A percentile compares a stretch with the other conserved stretches of the same genome.
Evolutionary conservation across 2,888 invertebrate species (phyloP).

Genomic region (Watsonalla binaria): DNA sequence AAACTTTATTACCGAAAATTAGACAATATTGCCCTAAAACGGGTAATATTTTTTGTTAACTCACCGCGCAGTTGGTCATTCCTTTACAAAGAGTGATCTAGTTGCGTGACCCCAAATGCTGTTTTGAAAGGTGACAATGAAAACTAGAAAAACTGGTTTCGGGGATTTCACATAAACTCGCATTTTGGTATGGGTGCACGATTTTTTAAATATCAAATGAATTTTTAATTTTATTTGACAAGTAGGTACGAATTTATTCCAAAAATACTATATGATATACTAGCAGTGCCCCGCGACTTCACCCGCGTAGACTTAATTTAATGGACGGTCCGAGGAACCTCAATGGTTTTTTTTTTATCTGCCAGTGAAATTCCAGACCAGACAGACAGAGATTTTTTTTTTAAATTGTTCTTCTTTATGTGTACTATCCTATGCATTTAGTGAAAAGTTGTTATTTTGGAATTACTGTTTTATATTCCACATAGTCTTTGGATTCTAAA

Average conservation of each 20-base stretch:
- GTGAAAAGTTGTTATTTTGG: too few species aligned
- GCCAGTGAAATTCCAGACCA: too few species aligned
- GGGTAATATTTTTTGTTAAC: slow-evolving; percentile 57
- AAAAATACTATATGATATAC: too few species aligned
- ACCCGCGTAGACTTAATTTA: too few species aligned
- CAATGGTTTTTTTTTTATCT: too few species aligned
- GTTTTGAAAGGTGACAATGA: slow-evolving; percentile 50
- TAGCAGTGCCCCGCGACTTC: too few species aligned
- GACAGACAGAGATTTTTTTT: too few species aligned
- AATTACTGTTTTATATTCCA: too few species aligned
- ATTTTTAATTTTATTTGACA: slow-evolving; percentile 11
- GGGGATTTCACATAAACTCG: slow-evolving; percentile 21
- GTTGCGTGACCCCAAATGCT: slow-evolving; percentile 65
- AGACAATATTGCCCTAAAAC: slow-evolving; percentile 71
- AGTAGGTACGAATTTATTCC: slow-evolving; percentile 8
- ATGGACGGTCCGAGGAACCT: too few species aligned
- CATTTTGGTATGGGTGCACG: slow-evolving; percentile 3
- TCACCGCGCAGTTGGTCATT: slow-evolving; percentile 53
- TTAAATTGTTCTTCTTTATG: too few species aligned
- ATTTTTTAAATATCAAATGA: slow-evolving; percentile 17
- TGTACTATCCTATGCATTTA: too few species aligned
- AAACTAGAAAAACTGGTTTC: slow-evolving; percentile 65
- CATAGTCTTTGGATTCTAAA: too few species aligned
- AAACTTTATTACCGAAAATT: slow-evolving; percentile 77
- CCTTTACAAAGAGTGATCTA: slow-evolving; percentile 58